These are phyloP conservation scores for Chlamydotis undulata DNA, from an alignment of 2,113 vertebrate genomes.

Conservation along the genomic window DNA sequence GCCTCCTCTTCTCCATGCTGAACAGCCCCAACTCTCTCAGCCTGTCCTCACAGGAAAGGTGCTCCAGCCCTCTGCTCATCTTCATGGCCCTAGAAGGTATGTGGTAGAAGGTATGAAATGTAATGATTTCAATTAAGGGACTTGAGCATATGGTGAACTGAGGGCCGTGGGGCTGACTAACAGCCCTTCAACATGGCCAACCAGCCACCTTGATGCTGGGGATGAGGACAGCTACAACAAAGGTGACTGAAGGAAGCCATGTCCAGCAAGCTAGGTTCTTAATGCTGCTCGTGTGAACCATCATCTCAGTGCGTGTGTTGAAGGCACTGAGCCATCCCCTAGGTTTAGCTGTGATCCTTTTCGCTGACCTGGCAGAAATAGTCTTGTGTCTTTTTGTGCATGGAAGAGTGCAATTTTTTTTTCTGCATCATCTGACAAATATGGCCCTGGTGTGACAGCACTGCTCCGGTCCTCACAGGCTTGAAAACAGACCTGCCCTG, in stretches of 20 bases:
- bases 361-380: accelerated
- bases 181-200: accelerated
- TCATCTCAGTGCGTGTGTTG: accelerated
- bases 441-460: too few relatives aligned
- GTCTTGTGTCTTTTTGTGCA: neutral
- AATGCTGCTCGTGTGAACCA: neutral
- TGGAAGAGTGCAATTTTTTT: too few relatives aligned
- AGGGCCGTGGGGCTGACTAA: neutral
- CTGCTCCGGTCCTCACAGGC: neutral
- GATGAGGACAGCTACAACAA: accelerated
- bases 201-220: neutral
- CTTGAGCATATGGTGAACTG: neutral
- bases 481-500: neutral
- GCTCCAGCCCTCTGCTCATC: too few relatives aligned
- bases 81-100: too few relatives aligned
- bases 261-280: accelerated
- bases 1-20: too few relatives aligned
- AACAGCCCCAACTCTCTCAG: too few relatives aligned
- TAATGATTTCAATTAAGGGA: accelerated
- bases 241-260: neutral
- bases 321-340: neutral
- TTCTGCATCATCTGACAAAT: neutral
- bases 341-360: neutral
- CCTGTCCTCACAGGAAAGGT: too few relatives aligned
- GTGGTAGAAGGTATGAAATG: neutral